These are phyloP conservation scores for Gobionotothen gibberifrons DNA, from an alignment of 2,797 vertebrate species.

Conservation along the genomic window DNA sequence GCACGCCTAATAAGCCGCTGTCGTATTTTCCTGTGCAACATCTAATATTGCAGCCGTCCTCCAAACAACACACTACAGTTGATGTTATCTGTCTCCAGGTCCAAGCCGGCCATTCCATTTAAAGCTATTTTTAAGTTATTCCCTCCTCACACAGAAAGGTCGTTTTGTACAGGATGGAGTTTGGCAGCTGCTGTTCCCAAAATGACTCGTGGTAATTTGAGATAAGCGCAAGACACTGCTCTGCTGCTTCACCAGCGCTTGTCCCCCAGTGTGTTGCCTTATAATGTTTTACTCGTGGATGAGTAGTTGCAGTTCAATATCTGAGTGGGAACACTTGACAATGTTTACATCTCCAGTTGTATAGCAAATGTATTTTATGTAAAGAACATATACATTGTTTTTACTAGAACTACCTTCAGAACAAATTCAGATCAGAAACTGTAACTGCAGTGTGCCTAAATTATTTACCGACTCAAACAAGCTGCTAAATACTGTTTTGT, in stretches of 20 bases:
- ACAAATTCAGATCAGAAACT: constrained; percentile 13
- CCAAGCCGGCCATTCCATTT: constrained; percentile 51
- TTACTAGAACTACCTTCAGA: constrained; percentile 18
- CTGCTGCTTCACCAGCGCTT: neutral
- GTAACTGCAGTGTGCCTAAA: neutral
- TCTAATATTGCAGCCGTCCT: constrained; percentile 8
- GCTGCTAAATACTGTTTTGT: neutral
- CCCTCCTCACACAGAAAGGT: constrained; percentile 53
- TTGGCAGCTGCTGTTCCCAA: constrained; percentile 74
- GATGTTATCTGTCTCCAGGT: constrained; percentile 38
- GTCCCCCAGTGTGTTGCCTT: constrained; percentile 46
- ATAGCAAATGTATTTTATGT: constrained; percentile 27
- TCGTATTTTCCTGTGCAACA: neutral
- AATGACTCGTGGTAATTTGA: constrained; percentile 72
- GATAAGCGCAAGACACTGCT: constrained; percentile 50
- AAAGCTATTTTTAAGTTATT: constrained; percentile 62
- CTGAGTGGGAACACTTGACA: constrained; percentile 38
- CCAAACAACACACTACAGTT: constrained; percentile 34
- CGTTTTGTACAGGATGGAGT: constrained; percentile 34
- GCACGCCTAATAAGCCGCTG: constrained; percentile 50
- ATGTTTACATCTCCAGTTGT: constrained; percentile 54
- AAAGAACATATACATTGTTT: constrained; percentile 22
- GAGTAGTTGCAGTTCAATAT: constrained; percentile 2
- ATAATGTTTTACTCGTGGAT: neutral
- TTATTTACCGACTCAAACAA: constrained; percentile 2